A percentile compares a stretch with the other conserved stretches of the same genome.
Evolutionary conservation across 2,113 vertebrate genomes (phyloP).

Genomic region (Stegastes partitus): DNA sequence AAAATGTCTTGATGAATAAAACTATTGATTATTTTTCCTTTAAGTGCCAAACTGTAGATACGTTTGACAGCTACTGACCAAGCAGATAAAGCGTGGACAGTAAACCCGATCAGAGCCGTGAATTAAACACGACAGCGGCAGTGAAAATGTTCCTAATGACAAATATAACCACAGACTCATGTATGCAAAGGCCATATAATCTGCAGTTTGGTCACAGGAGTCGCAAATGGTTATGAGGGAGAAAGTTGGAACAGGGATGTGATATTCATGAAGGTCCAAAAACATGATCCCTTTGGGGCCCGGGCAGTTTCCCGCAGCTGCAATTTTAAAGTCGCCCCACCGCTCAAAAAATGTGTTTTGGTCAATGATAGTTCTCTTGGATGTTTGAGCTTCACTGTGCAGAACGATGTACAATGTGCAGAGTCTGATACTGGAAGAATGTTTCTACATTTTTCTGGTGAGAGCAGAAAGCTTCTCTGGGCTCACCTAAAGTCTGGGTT

Average conservation of each 20-base stretch:
- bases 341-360: not conserved
- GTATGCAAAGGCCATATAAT: not conserved
- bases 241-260: not conserved
- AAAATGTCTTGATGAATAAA: not conserved
- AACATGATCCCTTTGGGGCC: not conserved
- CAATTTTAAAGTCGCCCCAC: not conserved
- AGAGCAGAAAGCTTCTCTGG: not conserved
- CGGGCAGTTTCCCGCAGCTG: not conserved
- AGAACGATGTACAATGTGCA: not conserved
- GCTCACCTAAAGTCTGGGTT: not conserved
- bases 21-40: not conserved
- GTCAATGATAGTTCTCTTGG: not conserved
- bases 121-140: not conserved
- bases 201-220: constrained; percentile 11
- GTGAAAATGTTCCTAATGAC: not conserved
- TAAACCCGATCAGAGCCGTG: not conserved
- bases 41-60: not conserved
- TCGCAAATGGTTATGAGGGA: not conserved
- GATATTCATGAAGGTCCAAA: constrained; percentile 7
- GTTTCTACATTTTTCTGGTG: not conserved
- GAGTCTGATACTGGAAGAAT: not conserved
- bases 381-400: not conserved
- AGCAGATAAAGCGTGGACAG: not conserved
- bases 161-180: not conserved
- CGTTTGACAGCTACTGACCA: not conserved